Conservation (phyloP, 1,140 invertebrate genomes). For the Hyles vespertilio region DNA sequence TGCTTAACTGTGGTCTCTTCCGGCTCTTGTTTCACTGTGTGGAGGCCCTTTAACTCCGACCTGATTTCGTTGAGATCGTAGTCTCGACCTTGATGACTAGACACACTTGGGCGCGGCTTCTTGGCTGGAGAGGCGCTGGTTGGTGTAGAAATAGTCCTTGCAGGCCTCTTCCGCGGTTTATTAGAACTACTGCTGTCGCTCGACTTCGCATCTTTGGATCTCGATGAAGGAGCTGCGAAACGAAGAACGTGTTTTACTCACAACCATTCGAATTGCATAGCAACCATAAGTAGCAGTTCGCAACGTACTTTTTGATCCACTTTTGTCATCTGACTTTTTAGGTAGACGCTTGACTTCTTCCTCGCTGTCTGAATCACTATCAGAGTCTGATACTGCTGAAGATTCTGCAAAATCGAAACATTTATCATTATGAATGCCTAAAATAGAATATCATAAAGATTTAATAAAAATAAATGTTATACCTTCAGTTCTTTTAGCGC, state of each 20-base stretch:
- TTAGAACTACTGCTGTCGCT: conserved; percentile 59
- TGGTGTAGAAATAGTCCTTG: conserved; percentile 47
- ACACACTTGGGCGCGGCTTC: conserved; percentile 36
- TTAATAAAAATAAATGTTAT: conserved; percentile 22
- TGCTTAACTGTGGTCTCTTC: conserved; percentile 56
- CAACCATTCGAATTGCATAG: too few species aligned
- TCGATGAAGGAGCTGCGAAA: conserved; percentile 41
- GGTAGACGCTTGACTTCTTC: conserved; percentile 62
- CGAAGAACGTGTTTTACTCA: conserved; percentile 1
- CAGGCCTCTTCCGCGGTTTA: conserved; percentile 59
- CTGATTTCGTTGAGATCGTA: conserved; percentile 90
- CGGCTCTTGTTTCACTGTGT: conserved; percentile 63
- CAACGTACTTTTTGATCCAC: conserved; percentile 48
- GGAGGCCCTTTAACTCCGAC: conserved; percentile 88
- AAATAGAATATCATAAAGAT: too few species aligned
- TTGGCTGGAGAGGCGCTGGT: conserved; percentile 44
- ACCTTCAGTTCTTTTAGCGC: conserved; percentile 81
- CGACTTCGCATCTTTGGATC: conserved; percentile 58
- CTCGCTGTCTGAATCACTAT: conserved; percentile 78
- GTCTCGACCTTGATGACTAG: conserved; percentile 74
- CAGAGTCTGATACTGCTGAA: conserved; percentile 78
- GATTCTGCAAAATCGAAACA: conserved; percentile 56
- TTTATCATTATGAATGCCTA: too few species aligned
- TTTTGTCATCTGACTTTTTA: conserved; percentile 61
- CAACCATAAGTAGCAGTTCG: too few species aligned